These are phyloP conservation scores for Strigamia maritima DNA, from an alignment of 2,888 invertebrate genomes.

Conservation along the genomic window DNA sequence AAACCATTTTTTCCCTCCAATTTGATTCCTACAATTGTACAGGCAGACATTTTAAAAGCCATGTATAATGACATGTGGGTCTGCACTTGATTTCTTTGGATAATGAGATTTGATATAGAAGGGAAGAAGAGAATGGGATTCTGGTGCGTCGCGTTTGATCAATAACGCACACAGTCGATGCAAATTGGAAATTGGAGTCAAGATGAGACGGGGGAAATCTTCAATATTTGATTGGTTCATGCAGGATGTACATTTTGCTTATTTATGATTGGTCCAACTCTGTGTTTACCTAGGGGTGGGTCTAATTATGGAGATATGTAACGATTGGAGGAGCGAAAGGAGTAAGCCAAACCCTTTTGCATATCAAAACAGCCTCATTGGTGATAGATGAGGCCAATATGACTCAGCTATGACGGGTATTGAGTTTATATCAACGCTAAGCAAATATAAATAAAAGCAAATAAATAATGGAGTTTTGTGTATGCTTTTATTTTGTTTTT, in stretches of 20 bases:
- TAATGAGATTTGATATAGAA: constrained; percentile 23
- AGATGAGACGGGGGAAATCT: background rate
- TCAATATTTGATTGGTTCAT: background rate
- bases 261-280: background rate
- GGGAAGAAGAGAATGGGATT: constrained; percentile 20
- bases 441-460: no score
- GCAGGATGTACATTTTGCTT: background rate
- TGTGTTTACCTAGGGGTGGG: constrained; percentile 16
- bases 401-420: background rate
- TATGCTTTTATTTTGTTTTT: no score
- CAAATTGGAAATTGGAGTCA: background rate
- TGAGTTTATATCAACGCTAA: no score
- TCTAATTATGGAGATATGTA: constrained; percentile 7
- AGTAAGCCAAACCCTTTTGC: constrained; percentile 15
- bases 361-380: background rate
- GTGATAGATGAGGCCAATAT: background rate
- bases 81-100: constrained; percentile 16
- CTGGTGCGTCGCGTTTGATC: background rate
- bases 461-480: no score
- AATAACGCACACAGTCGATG: background rate
- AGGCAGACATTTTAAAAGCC: constrained; percentile 2
- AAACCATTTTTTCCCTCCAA: background rate
- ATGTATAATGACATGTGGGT: constrained; percentile 16
- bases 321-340: constrained; percentile 3
- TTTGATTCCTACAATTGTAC: background rate